Percentiles rank a stretch among this genome's conserved stretches.
Conservation (phyloP, 2,888 invertebrate species). For the Atrina japonica region DNA sequence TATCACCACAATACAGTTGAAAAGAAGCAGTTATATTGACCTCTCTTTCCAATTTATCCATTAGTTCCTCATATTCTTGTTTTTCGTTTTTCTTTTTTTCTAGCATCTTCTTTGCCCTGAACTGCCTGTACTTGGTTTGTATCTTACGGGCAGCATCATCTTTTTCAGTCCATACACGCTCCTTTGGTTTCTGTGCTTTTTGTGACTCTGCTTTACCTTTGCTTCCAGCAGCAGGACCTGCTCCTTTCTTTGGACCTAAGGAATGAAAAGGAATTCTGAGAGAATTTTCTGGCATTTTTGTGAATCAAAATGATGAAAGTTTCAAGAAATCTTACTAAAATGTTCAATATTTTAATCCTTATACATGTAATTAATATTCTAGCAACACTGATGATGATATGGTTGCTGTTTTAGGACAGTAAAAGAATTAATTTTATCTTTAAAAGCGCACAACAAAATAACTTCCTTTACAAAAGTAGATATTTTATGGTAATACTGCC, state of each 20-base stretch:
- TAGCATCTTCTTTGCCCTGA: conserved; percentile 67
- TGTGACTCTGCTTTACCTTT: conserved; percentile 45
- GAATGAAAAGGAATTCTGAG: not conserved
- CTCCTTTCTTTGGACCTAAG: conserved; percentile 45
- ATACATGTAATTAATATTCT: too few relatives aligned
- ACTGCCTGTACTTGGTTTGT: conserved; percentile 70
- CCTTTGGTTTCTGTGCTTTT: conserved; percentile 60
- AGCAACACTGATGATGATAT: too few relatives aligned
- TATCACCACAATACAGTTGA: too few relatives aligned
- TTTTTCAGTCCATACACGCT: conserved; percentile 71
- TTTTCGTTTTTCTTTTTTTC: conserved; percentile 74
- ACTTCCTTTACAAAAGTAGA: too few relatives aligned
- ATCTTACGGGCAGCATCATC: conserved; percentile 76
- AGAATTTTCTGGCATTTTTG: not conserved
- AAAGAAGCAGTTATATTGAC: too few relatives aligned
- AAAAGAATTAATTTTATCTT: too few relatives aligned
- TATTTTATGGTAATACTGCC: too few relatives aligned
- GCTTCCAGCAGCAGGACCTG: conserved; percentile 32
- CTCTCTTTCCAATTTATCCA: conserved; percentile 79
- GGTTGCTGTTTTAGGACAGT: too few relatives aligned
- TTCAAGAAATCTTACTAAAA: too few relatives aligned
- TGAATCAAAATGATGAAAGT: too few relatives aligned
- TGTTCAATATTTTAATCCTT: not conserved
- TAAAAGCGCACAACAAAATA: too few relatives aligned
- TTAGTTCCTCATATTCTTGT: conserved; percentile 76